Evolutionary conservation across 2,888 invertebrate genomes (phyloP).

Genomic region (Polyploca ridens): DNA sequence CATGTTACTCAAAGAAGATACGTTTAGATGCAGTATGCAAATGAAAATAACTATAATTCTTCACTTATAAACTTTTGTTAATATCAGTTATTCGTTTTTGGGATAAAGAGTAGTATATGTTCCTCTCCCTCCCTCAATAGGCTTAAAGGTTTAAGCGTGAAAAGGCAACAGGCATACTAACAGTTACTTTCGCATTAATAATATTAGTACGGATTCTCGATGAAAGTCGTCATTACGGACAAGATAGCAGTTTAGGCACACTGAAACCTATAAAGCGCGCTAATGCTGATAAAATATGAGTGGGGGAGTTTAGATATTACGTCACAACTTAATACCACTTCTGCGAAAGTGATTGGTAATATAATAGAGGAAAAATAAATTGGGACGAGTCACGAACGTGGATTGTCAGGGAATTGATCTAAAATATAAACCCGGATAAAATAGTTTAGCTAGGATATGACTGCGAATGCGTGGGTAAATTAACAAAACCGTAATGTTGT

Average conservation of each 20-base stretch:
- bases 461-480: not conserved
- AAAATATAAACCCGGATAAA: not conserved
- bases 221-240: not conserved
- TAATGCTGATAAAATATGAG: conserved; percentile 5
- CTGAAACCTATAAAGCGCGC: conserved; percentile 1
- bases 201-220: not conserved
- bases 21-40: not conserved
- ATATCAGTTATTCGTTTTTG: too few species aligned
- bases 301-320: not conserved
- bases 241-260: not conserved
- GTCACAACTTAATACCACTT: not conserved
- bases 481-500: not conserved
- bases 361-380: not conserved
- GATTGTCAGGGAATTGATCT: not conserved
- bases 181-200: too few species aligned
- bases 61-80: too few species aligned
- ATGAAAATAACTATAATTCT: not conserved
- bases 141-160: too few species aligned
- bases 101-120: too few species aligned
- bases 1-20: not conserved
- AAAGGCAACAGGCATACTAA: too few species aligned
- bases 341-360: conserved; percentile 6
- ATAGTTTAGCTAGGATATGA: not conserved
- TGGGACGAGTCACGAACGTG: not conserved
- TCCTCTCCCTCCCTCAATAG: too few species aligned